Base-by-base conservation (phyloP, 2,113 vertebrate species). In the Ailuropoda melanoleuca region DNA sequence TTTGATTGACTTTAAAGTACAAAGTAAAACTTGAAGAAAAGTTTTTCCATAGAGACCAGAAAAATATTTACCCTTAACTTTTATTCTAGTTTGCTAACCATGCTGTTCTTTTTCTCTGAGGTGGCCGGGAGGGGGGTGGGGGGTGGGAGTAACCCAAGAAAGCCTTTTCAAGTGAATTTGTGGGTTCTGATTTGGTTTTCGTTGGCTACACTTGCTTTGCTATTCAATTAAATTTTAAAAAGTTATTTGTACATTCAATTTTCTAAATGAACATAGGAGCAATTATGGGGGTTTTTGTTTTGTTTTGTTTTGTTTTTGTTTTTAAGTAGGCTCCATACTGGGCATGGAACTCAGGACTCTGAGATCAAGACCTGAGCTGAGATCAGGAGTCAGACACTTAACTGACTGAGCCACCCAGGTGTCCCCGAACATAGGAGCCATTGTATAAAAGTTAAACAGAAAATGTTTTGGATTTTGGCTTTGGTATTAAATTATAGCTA, bases 1-100 rank as follows among this genome's bases (percentile, higher is more conserved):
- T 96, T 74, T 93, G 43, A 95, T 64, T 83, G 80, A 93, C 55
- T 92, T 88, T 72, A 56, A 4, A 90, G 5, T n/a, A 82, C 8
- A 91, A 93, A 81, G 39, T 56, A 90, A 93, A 93, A 89, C 58
- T 66, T 53, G 50, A 75, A 88, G 17, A 15, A 70, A 15, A 70
- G 2, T 13, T 26, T 64, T 90, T 81, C 75, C 24, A 37, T 77
- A 93, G 78, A 96, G 62, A 94, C n/a, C 31, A 83, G 39, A 96
- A 93, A 80, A 94, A 75, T n/a, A 87, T 86, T 78, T 72, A 64
- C 23, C 3, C 46, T 55, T 48, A 80, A 80, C 87, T 95, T 78
- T 43, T 88, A 62, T 68, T 83, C 82, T 21, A 39, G 60, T 90
- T 89, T 90, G 58, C 89, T 89, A 46, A 88, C 56, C 62, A 83